Evolutionary conservation across 2,113 vertebrate species (phyloP), one percentile per base, ranked within the genome.

Genomic region (Phocoena phocoena): DNA sequence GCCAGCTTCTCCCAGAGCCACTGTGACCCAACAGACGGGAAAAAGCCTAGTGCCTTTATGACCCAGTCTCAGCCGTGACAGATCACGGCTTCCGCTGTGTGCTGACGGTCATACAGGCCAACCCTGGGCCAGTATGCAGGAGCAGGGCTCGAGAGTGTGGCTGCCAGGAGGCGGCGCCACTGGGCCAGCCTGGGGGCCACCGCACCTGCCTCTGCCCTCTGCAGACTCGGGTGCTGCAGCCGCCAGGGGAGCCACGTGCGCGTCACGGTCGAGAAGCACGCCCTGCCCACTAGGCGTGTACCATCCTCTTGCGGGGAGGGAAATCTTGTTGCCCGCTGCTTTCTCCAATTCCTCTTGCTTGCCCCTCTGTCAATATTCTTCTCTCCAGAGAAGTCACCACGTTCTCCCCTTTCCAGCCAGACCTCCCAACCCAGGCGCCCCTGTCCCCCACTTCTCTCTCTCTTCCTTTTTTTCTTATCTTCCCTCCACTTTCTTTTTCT

Each of bases 361-460:
- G 44, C 41, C n/a, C n/a, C 21, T 73, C 55, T 55, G 68, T 53
- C 18, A 11, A 11, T n/a, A 55, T 36, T n/a, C 63, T 83, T n/a
- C 55, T 73, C 67, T 82, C 55, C 58, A 63, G 83, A 82, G 65
- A 70, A 36, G 6, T n/a, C 44, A 17, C 38, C 12, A 2, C 17
- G 55, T 55, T 50, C 31, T 55, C 21, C 28, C 33, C 47, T 60
- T 26, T 36, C 33, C 26, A 26, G 63, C 12, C 41, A 28, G 47
- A 63, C 20, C 63, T 55, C 44, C 28, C 10, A 47, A 38, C 25
- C 11, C 1, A 36, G 58, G 62, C 8, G 2, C 18, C 15, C n/a
- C 33, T 12, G 5, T 6, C 3, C 4, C 10, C 33, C 1, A 4
- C 31, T 36, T 31, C 70, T 25, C 4, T 18, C 58, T 14, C 1